Percentiles rank a stretch among this genome's conserved stretches.
Evolutionary conservation across 2,888 invertebrate species (phyloP).

Genomic region (Mechanitis messenoides): DNA sequence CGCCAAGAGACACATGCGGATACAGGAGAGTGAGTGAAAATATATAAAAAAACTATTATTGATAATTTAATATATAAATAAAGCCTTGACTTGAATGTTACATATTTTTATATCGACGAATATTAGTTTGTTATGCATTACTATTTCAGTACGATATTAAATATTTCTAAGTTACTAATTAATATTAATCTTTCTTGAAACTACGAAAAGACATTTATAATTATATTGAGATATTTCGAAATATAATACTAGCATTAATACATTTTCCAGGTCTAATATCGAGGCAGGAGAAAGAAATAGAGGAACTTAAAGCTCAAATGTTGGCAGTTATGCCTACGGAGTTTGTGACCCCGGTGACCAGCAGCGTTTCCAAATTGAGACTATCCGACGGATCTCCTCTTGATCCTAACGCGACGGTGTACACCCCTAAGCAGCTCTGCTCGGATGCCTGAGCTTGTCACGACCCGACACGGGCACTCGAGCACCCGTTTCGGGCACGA

Average conservation of each 20-base stretch:
- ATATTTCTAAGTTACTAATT: too few species aligned
- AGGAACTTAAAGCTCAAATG: constrained; percentile 94
- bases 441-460: constrained; percentile 51
- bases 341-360: constrained; percentile 39
- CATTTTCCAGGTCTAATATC: constrained; percentile 81
- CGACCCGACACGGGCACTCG: constrained; percentile 5
- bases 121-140: too few species aligned
- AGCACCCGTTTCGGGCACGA: background rate
- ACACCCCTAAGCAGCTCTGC: constrained; percentile 85
- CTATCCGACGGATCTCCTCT: constrained; percentile 67
- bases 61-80: too few species aligned
- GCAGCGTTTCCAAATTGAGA: constrained; percentile 48
- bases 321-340: constrained; percentile 93
- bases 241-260: background rate
- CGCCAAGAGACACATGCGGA: constrained; percentile 92
- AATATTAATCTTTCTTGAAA: too few species aligned
- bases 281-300: constrained; percentile 92
- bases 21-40: constrained; percentile 82
- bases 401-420: constrained; percentile 94
- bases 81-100: too few species aligned
- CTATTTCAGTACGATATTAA: too few species aligned
- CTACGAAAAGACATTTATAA: too few species aligned
- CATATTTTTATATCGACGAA: too few species aligned
- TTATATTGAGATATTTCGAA: too few species aligned
- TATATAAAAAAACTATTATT: too few species aligned